Evolutionary conservation across 2,113 vertebrate genomes (phyloP), one percentile per base, ranked within the genome.

Genomic region (Lutjanus erythropterus): DNA sequence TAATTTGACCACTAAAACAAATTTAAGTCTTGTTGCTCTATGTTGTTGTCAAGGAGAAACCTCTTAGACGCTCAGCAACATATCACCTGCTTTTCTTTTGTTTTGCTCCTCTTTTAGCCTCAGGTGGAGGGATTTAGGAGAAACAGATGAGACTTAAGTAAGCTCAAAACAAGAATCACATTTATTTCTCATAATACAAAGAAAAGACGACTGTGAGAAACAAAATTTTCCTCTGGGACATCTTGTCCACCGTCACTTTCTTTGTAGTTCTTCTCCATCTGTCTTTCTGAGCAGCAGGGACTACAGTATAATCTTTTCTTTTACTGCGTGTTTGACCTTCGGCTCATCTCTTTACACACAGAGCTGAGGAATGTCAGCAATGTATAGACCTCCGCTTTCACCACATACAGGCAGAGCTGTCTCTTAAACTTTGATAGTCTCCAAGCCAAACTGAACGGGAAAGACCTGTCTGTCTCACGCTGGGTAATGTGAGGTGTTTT

Each of bases 331-430:
- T 76, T 75, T 84, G 75, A 76, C 77, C 75, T 78, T 72, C 75
- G 71, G 6, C 80, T 55, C 31, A 10, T 71, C 11, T 56, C 58
- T 79, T 73, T 47, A 47, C 56, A 59, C 81, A 88, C 84, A 37
- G 23, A 60, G 58, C 75, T 52, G 70, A 86, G 83, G 88, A 88
- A 90, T 90, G 75, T 9, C 23, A 72, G 71, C 58, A 49, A 70
- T 76, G 66, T 69, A n/a, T 47, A 55, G 47, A 78, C 41, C 53
- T 14, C 47, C 41, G 72, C 58, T 64, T 58, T 59, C 19, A 41
- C 3, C 27, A 52, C 72, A 44, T 47, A 64, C 72, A 71, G 73
- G 67, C 59, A 41, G 6, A n/a, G 6, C 50, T 39, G 56, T 68
- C 47, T 53, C n/a, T 60, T 52, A 15, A 42, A 27, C 6, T 25